A percentile compares a stretch with the other conserved stretches of the same genome.
phyloP scores from a whole-genome alignment of 2,113 vertebrate species.

The Amia ocellicauda region DNA sequence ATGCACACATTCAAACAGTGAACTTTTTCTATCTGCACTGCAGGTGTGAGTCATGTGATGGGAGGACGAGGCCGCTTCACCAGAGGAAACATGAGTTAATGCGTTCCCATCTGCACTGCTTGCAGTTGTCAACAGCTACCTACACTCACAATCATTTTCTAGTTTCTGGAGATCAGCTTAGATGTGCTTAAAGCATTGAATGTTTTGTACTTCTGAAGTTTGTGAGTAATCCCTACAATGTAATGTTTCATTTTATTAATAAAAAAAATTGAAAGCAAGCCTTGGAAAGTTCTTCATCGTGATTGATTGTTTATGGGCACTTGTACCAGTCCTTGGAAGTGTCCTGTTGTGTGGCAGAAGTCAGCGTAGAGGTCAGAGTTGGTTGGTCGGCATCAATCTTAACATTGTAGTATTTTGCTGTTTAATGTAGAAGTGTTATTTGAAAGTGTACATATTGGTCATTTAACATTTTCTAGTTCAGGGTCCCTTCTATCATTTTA shows the following conservation, averaged over 20 bases:
- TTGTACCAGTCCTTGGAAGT: slow-evolving; percentile 78
- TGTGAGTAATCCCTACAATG: slow-evolving; percentile 54
- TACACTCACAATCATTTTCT: slow-evolving; percentile 47
- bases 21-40: slow-evolving; percentile 7
- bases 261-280: slow-evolving; percentile 61
- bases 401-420: slow-evolving; percentile 83
- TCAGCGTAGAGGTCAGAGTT: slow-evolving; percentile 50
- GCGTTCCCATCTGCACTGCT: slow-evolving; percentile 17
- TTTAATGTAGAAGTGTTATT: slow-evolving; percentile 17
- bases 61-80: slow-evolving; percentile 82
- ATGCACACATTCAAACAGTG: neutral
- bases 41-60: slow-evolving; percentile 73
- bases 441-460: too few species aligned
- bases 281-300: slow-evolving; percentile 20
- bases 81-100: slow-evolving; percentile 75
- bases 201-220: slow-evolving; percentile 63
- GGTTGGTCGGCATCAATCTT: slow-evolving; percentile 66
- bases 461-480: too few species aligned
- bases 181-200: slow-evolving; percentile 36
- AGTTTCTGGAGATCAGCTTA: slow-evolving; percentile 48
- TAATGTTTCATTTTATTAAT: slow-evolving; percentile 74
- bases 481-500: too few species aligned
- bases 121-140: slow-evolving; percentile 43
- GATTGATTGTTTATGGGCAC: slow-evolving; percentile 65
- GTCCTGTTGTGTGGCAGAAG: slow-evolving; percentile 62